Percentiles rank a stretch among this genome's conserved stretches.
phyloP scores from a whole-genome alignment of 2,113 vertebrate species.

The Bothrops jararaca region DNA sequence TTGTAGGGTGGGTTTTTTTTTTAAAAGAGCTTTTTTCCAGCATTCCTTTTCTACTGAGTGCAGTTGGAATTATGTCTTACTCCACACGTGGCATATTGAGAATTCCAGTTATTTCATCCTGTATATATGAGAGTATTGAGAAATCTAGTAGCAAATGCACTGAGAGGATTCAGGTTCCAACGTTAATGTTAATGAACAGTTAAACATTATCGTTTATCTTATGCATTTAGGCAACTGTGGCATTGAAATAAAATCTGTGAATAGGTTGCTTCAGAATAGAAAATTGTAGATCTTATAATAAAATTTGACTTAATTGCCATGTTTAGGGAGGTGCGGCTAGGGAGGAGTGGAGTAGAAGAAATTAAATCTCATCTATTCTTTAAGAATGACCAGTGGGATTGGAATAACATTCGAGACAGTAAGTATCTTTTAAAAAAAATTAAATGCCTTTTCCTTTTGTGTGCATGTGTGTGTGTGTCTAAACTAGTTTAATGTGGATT shows the following conservation, averaged over 20 bases:
- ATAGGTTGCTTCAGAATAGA: slow-evolving; percentile 5
- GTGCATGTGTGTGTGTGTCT: neutral
- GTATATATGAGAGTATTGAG: slow-evolving; percentile 25
- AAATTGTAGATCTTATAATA: slow-evolving; percentile 30
- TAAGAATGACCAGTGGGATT: slow-evolving; percentile 97
- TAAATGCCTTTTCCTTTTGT: slow-evolving; percentile 5
- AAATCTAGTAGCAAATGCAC: neutral
- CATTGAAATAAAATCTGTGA: slow-evolving; percentile 10
- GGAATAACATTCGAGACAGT: slow-evolving; percentile 96
- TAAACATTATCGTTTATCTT: slow-evolving; percentile 5
- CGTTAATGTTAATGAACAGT: slow-evolving; percentile 30
- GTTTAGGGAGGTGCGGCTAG: slow-evolving; percentile 92
- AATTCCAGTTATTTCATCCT: slow-evolving; percentile 37
- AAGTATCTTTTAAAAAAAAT: slow-evolving; percentile 64
- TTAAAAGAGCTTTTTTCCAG: slow-evolving; percentile 43
- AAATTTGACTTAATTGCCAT: slow-evolving; percentile 61
- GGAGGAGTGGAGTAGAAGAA: slow-evolving; percentile 93
- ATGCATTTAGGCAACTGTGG: slow-evolving; percentile 1
- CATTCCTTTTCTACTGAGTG: slow-evolving; percentile 40
- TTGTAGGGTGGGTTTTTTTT: slow-evolving; percentile 6
- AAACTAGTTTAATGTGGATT: slow-evolving; percentile 5
- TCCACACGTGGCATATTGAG: slow-evolving; percentile 60
- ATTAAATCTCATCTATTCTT: slow-evolving; percentile 96
- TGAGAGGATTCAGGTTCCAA: slow-evolving; percentile 30
- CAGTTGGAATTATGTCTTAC: slow-evolving; percentile 43